phyloP scores from a whole-genome alignment of 2,113 vertebrate genomes.

The Dipodomys ordii region DNA sequence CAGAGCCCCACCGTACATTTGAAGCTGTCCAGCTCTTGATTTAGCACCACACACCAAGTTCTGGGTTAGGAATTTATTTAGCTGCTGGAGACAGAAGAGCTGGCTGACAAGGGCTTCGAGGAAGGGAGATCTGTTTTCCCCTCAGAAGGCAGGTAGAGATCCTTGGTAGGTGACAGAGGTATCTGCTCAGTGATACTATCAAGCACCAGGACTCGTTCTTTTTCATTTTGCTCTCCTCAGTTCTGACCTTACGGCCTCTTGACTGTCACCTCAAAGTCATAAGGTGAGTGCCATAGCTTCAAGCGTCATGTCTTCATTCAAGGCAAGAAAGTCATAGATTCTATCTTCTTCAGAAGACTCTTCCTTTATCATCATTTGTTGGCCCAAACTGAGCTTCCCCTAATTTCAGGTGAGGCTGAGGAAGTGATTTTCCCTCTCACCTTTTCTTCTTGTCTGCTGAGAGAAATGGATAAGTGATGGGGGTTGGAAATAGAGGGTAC shows the following conservation, averaged over 20 bases:
- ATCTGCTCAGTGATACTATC: background rate
- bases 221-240: background rate
- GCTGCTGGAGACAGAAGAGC: background rate
- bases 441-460: background rate
- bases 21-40: background rate
- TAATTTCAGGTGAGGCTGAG: background rate
- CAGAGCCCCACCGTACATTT: background rate
- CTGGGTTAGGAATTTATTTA: background rate
- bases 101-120: background rate
- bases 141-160: background rate
- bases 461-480: background rate
- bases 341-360: background rate
- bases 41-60: background rate
- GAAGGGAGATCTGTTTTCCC: background rate
- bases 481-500: background rate
- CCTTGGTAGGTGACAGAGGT: background rate
- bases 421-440: background rate
- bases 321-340: background rate
- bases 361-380: background rate
- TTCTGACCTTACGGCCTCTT: background rate
- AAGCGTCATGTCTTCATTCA: background rate
- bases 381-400: background rate
- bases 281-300: background rate
- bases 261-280: background rate
- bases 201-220: background rate